These are phyloP conservation scores for Diorhabda elongata DNA, from an alignment of 1,140 invertebrate genomes.

Conservation along the genomic window DNA sequence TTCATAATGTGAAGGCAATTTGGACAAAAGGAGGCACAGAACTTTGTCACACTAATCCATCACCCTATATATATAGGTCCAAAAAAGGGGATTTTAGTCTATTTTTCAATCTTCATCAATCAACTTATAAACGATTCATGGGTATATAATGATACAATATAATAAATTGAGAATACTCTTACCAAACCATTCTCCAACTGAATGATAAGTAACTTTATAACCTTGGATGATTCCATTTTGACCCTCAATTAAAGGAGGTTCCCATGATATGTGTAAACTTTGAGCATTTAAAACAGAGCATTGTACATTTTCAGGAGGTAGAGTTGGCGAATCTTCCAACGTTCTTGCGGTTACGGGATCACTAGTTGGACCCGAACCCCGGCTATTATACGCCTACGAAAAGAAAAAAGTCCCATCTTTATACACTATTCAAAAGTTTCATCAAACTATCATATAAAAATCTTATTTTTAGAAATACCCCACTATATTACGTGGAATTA, in stretches of 20 bases:
- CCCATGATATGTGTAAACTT: conserved; percentile 82
- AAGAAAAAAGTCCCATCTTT: not conserved
- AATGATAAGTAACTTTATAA: conserved; percentile 79
- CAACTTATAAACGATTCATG: too few relatives aligned
- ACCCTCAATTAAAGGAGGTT: conserved; percentile 72
- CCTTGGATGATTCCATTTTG: conserved; percentile 84
- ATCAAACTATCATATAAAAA: too few relatives aligned
- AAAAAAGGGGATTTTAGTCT: too few relatives aligned
- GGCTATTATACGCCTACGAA: conserved; percentile 74
- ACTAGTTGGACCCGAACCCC: conserved; percentile 83
- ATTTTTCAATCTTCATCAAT: too few relatives aligned
- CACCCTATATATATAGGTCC: too few relatives aligned
- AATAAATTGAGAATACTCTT: conserved; percentile 40
- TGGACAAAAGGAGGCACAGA: too few relatives aligned
- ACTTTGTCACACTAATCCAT: too few relatives aligned
- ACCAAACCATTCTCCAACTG: conserved; percentile 67
- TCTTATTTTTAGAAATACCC: too few relatives aligned
- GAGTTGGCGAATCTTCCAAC: conserved; percentile 69
- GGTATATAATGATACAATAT: too few relatives aligned
- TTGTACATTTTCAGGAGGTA: conserved; percentile 72
- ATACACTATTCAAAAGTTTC: too few relatives aligned
- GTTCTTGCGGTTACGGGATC: conserved; percentile 77
- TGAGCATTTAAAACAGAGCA: conserved; percentile 76
- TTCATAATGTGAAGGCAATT: too few relatives aligned
- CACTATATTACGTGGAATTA: too few relatives aligned